phyloP scores from a whole-genome alignment of 2,888 invertebrate genomes.

The Yponomeuta evonymella region DNA sequence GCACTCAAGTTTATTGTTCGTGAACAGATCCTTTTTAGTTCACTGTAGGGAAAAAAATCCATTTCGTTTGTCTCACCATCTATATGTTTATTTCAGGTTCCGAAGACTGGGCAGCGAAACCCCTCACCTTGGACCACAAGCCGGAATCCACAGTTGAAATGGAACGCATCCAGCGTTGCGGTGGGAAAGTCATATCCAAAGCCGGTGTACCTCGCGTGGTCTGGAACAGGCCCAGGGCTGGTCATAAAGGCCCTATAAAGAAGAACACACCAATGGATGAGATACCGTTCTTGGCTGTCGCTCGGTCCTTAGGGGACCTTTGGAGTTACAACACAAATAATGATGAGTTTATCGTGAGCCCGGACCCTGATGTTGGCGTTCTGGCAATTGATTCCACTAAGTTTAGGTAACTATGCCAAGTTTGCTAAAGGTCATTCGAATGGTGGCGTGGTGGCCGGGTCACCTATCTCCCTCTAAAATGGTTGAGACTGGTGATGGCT shows the following conservation, averaged over 20 bases:
- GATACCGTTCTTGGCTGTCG: slow-evolving; percentile 97
- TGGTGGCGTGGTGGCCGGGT: no score
- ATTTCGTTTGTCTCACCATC: no score
- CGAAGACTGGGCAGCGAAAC: slow-evolving; percentile 85
- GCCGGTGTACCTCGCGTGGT: slow-evolving; percentile 96
- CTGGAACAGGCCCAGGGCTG: slow-evolving; percentile 94
- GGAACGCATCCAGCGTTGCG: slow-evolving; percentile 86
- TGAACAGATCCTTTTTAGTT: no score
- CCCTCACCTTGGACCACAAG: slow-evolving; percentile 95
- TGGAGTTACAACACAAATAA: slow-evolving; percentile 97
- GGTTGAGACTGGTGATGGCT: no score
- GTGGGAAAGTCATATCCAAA: slow-evolving; percentile 84
- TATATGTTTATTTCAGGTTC: slow-evolving; percentile 52
- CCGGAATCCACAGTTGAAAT: slow-evolving; percentile 92
- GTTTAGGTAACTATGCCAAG: slow-evolving; percentile 65
- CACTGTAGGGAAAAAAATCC: no score
- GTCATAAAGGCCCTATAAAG: slow-evolving; percentile 88
- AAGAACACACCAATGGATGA: slow-evolving; percentile 94
- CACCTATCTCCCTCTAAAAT: no score
- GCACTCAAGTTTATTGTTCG: no score
- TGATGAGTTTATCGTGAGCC: slow-evolving; percentile 97
- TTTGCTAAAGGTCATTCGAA: no score
- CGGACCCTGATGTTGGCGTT: slow-evolving; percentile 96
- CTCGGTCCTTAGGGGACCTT: slow-evolving; percentile 95
- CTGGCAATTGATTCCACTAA: slow-evolving; percentile 86